Evolutionary conservation across 2,797 vertebrate genomes (phyloP).

Genomic region (Onychomys torridus): DNA sequence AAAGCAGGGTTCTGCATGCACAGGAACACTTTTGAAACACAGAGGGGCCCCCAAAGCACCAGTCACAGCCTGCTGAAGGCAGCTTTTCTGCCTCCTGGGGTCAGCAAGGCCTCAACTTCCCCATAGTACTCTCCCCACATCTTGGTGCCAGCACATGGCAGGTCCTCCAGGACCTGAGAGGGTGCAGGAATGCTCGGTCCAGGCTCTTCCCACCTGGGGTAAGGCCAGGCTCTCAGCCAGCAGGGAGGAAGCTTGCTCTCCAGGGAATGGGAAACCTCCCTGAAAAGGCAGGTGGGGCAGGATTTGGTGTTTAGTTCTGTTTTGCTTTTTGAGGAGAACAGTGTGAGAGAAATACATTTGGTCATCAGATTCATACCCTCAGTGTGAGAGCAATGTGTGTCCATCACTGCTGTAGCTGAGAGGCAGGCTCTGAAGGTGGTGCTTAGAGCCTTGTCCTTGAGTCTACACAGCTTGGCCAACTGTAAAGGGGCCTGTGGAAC

Average conservation of each 20-base stretch:
- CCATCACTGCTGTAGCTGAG: accelerated
- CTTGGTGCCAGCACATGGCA: too few relatives aligned
- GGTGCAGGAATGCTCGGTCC: background rate
- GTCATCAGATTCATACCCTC: accelerated
- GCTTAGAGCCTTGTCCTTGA: accelerated
- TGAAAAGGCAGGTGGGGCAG: accelerated
- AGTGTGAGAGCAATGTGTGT: accelerated
- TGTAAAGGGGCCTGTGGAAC: background rate
- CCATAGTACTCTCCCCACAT: accelerated
- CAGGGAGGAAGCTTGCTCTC: background rate
- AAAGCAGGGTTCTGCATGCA: accelerated
- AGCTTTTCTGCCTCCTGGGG: accelerated
- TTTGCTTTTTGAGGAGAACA: too few relatives aligned
- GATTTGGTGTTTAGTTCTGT: background rate
- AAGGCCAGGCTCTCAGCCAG: background rate
- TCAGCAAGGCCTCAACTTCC: background rate
- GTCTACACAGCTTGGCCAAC: background rate
- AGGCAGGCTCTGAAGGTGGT: accelerated
- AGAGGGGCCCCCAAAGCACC: accelerated
- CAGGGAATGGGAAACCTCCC: too few relatives aligned
- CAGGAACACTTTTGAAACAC: background rate
- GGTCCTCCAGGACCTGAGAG: background rate
- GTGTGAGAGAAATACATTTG: accelerated
- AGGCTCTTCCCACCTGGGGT: too few relatives aligned
- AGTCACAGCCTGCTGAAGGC: background rate